Base-by-base conservation (phyloP, 2,888 invertebrate species). In the Anarsia innoxiella region DNA sequence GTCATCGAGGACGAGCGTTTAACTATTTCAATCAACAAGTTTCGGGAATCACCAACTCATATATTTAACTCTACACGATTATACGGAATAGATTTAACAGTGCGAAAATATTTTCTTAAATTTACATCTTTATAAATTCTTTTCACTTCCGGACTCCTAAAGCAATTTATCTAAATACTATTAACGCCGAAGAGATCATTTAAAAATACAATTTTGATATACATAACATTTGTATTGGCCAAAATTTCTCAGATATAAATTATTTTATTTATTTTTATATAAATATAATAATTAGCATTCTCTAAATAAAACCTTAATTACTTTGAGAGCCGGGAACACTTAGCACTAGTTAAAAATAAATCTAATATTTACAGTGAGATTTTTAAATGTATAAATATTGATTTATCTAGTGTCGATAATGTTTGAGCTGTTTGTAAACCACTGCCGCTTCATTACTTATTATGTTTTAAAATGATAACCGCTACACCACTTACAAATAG, bases 241-340 rank as follows among this genome's bases (percentile, higher is more conserved):
- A 72, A 83, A 83, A 78, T 57, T 60, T 71, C 58, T 62, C 62
- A 60, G 65, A 59, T 75, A 76, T 69, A 77, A 74, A 78, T 75
- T 69, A 71, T 60, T 63, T 68, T n/a, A n/a, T 63, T 64, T 62
- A 55, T 62, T 64, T 66, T 60, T 55, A 64, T 68, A 53, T 59
- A 36, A 50, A 59, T n/a, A 57, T 55, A 59, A 57, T 55, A 50
- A 67, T 70, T 72, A 71, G 58, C 64, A 66, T 67, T 77, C 64
- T 68, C 70, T 78, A 75, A 73, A 72, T 69, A 71, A 74, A 70
- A 69, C 62, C 68, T 69, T 78, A 78, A 80, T 79, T 82, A 83
- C 84, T 83, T 84, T 82, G 83, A 83, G 84, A 84, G 84, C 84
- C 84, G 73, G 83, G 79, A 82, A 77, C 66, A 66, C 79, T 80